Base-by-base conservation (phyloP, 2,888 invertebrate species). In the Phanerotoma sp. region DNA sequence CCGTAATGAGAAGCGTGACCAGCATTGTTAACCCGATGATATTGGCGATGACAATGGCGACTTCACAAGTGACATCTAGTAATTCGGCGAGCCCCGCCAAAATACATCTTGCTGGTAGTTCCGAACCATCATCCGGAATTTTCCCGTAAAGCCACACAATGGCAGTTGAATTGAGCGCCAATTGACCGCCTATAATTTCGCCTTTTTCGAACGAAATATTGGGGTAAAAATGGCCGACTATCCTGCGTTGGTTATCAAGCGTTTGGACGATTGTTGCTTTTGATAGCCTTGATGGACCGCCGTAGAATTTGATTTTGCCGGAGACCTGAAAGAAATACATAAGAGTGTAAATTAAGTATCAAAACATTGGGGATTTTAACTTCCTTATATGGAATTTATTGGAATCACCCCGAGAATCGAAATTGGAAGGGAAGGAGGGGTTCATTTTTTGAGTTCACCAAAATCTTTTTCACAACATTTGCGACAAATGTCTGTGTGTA, bases 1-100 rank as follows among this genome's bases (percentile, higher is more conserved):
- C 81, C 60, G 85, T 78, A 22, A 84, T 75, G 62, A 86, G 83
- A 7, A 83, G 79, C n/a, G 82, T 72, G n/a, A 82, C 78, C n/a
- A 86, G 78, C 1, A 82, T 63, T 5, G 79, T 73, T 44, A 87
- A 77, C 3, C 84, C 85, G 25, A 86, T 76, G 7, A 88, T 74
- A 62, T 87, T 86, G 7, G 83, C 82, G 20, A 88, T 79, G 6
- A 88, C 82, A 52, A 88, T 82, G 1, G 91, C 89, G 28, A 83
- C 82, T 66, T 88, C 87, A 77, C 94, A 95, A 53, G 84, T 83
- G 1, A 87, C 84, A 61, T 82, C 81, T 25, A 94, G 79, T 6
- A 84, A 71, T 41, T 83, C 82, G 0, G 92, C 88, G 33, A 94
- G 77, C 2, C 82, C 77, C 38, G 87, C 82, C 57, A 93, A 79